Percentiles rank a stretch among this genome's conserved stretches.
These are phyloP conservation scores for Apotomis turbidana DNA, from an alignment of 2,888 invertebrate species.

Conservation along the genomic window DNA sequence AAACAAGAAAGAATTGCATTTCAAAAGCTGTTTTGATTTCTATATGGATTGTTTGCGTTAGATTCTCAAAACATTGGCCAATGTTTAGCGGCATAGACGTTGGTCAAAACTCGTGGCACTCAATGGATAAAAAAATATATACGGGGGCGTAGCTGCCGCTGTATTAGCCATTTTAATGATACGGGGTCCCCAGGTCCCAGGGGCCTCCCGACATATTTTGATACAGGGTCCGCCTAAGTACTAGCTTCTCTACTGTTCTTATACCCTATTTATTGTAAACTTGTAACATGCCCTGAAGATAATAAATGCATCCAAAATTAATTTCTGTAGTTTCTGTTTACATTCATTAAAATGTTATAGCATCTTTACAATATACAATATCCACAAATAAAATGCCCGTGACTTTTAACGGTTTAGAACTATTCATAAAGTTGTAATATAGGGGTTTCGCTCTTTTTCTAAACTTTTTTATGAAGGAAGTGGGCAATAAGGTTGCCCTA, in stretches of 20 bases:
- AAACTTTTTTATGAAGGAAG: constrained; percentile 71
- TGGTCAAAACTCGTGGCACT: constrained; percentile 4
- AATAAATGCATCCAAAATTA: background rate
- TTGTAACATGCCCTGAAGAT: background rate
- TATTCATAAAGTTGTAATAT: constrained; percentile 46
- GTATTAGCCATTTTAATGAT: no score
- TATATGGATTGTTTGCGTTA: constrained; percentile 8
- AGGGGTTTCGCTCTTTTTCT: constrained; percentile 60
- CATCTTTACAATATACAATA: constrained; percentile 41
- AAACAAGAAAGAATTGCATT: constrained; percentile 57
- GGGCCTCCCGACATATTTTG: no score
- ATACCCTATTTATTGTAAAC: background rate
- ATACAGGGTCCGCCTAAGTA: no score
- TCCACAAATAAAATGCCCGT: constrained; percentile 55
- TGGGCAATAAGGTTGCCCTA: constrained; percentile 71
- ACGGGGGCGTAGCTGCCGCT: no score
- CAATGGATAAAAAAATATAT: no score
- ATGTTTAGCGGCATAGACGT: background rate
- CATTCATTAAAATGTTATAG: constrained; percentile 44
- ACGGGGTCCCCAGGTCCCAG: no score
- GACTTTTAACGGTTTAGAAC: constrained; percentile 58
- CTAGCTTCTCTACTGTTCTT: no score
- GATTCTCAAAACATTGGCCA: background rate
- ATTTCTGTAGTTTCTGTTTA: constrained; percentile 4
- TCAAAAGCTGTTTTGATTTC: constrained; percentile 5